Evolutionary conservation across 2,888 invertebrate genomes (phyloP).

Genomic region (Campoplex capitator): DNA sequence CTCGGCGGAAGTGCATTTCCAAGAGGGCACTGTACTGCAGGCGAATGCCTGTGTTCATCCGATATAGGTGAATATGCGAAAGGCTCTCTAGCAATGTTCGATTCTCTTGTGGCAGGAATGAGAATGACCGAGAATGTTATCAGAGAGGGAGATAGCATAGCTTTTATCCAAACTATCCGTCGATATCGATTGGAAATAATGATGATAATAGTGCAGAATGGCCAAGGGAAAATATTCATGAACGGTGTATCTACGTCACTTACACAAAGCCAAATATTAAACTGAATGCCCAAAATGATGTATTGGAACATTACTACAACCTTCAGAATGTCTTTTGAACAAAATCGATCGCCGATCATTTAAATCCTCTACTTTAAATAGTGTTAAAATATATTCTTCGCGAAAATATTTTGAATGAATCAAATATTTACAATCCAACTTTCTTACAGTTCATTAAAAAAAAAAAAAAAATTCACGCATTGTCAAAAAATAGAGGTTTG

Average conservation of each 20-base stretch:
- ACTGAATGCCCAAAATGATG: not conserved
- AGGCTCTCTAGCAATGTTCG: conserved; percentile 36
- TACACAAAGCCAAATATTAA: not conserved
- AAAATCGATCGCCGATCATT: not conserved
- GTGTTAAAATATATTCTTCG: not conserved
- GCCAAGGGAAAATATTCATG: conserved; percentile 16
- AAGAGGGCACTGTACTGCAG: conserved; percentile 13
- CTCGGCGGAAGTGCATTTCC: conserved; percentile 52
- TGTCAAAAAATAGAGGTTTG: not conserved
- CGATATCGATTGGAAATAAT: conserved; percentile 51
- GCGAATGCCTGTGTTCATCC: conserved; percentile 34
- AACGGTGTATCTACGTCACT: not conserved
- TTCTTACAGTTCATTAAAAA: not conserved
- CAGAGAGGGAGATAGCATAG: conserved; percentile 15
- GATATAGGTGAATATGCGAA: conserved; percentile 43
- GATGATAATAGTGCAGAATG: conserved; percentile 28
- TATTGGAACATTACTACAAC: not conserved
- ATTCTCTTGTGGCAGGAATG: conserved; percentile 27
- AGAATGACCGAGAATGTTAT: conserved; percentile 29
- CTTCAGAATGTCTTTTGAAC: not conserved
- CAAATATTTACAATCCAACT: not conserved
- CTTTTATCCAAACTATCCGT: conserved; percentile 30
- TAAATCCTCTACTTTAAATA: not conserved
- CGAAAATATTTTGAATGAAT: not conserved
- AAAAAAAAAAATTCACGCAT: not conserved